Evolutionary conservation across 2,113 vertebrate genomes (phyloP).

Genomic region (Pithys albifrons): DNA sequence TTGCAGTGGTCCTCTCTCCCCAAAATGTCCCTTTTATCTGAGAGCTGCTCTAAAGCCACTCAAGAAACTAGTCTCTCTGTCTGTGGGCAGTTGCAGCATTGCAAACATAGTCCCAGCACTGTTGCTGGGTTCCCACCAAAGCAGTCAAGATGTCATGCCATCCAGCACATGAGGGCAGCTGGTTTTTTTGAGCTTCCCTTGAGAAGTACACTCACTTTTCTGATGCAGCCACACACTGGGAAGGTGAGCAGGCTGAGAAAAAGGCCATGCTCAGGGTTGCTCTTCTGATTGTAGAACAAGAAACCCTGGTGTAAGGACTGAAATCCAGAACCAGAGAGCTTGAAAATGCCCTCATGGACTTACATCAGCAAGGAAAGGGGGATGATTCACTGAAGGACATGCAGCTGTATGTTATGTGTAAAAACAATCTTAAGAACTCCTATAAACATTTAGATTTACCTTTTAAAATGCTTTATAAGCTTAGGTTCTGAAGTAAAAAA

Average conservation of each 20-base stretch:
- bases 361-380: background rate
- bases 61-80: background rate
- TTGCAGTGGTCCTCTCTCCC: background rate
- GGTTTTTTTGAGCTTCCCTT: background rate
- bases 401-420: background rate
- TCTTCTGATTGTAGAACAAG: background rate
- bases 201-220: background rate
- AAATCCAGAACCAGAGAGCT: background rate
- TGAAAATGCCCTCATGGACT: background rate
- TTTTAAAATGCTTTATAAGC: background rate
- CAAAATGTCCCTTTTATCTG: background rate
- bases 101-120: accelerated
- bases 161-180: background rate
- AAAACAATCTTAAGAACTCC: background rate
- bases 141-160: background rate
- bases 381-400: background rate
- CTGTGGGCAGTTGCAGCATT: accelerated
- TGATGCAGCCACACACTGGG: background rate
- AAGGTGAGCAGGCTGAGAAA: background rate
- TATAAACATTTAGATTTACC: background rate
- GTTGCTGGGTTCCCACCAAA: background rate
- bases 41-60: background rate
- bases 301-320: background rate
- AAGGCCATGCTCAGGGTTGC: background rate
- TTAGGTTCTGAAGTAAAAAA: background rate